Evolutionary conservation across 2,888 invertebrate genomes (phyloP).

Genomic region (Thecophora atra): DNA sequence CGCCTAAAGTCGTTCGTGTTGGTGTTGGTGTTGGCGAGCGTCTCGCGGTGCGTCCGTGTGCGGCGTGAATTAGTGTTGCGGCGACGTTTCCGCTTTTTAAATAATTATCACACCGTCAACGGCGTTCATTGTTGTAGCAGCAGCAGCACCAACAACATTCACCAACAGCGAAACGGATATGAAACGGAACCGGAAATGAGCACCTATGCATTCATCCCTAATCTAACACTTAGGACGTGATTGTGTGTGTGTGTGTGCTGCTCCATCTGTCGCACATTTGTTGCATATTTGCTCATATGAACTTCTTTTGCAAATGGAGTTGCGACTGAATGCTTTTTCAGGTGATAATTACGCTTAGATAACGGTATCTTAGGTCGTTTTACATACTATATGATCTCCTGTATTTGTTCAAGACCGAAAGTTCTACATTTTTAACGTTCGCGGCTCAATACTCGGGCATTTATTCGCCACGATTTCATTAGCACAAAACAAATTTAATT

Average conservation of each 20-base stretch:
- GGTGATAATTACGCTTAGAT: background rate
- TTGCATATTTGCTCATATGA: background rate
- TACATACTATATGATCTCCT: too few relatives aligned
- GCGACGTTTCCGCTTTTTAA: slow-evolving; percentile 42
- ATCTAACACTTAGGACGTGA: background rate
- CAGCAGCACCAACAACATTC: slow-evolving; percentile 18
- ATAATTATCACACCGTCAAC: slow-evolving; percentile 40
- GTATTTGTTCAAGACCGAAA: too few relatives aligned
- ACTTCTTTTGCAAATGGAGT: background rate
- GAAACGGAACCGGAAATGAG: slow-evolving; percentile 31
- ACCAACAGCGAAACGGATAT: slow-evolving; percentile 23
- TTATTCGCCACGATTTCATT: too few relatives aligned
- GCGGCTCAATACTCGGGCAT: too few relatives aligned
- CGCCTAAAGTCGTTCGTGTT: too few relatives aligned
- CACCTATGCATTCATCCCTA: slow-evolving; percentile 6
- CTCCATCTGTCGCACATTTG: too few relatives aligned
- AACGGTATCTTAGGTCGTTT: too few relatives aligned
- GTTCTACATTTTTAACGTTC: too few relatives aligned
- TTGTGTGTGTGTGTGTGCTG: background rate
- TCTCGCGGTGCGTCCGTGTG: slow-evolving; percentile 14
- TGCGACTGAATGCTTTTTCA: background rate
- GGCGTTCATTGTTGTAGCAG: background rate
- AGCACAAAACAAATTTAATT: too few relatives aligned
- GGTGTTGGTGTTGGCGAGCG: background rate
- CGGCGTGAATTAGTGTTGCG: slow-evolving; percentile 22